Percentiles rank a stretch among this genome's conserved stretches.
Conservation (phyloP, 2,113 vertebrate species). For the Helogale parvula region DNA sequence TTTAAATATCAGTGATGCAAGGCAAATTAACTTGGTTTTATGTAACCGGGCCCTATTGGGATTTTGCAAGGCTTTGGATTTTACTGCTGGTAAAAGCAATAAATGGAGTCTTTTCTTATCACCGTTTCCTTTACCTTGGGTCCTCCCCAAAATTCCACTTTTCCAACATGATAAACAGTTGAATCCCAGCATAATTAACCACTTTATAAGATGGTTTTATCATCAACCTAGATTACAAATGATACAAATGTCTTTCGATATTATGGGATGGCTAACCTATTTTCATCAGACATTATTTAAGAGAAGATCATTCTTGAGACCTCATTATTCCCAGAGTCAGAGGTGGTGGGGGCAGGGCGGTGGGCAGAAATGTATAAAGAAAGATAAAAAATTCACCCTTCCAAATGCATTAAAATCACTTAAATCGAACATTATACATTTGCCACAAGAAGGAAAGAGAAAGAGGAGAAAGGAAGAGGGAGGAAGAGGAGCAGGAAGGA, state of each 20-base stretch:
- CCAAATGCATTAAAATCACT: not conserved
- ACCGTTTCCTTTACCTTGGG: conserved; percentile 11
- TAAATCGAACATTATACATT: not conserved
- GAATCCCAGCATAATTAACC: not conserved
- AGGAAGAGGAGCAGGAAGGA: not conserved
- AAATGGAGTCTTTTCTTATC: not conserved
- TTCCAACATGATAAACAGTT: not conserved
- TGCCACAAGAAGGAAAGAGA: not conserved
- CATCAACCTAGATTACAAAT: not conserved
- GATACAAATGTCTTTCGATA: not conserved
- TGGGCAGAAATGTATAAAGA: accelerated
- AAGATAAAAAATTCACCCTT: not conserved
- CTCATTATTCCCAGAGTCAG: not conserved
- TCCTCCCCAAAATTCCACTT: not conserved
- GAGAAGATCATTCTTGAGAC: not conserved
- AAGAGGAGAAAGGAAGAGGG: too few relatives aligned
- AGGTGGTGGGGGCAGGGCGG: accelerated
- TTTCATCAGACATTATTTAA: not conserved
- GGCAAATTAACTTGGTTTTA: conserved; percentile 37
- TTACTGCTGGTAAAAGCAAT: conserved; percentile 4
- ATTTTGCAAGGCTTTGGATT: conserved; percentile 46
- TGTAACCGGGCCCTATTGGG: not conserved
- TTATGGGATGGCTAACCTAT: not conserved
- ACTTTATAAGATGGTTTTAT: conserved; percentile 13
- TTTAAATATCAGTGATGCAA: conserved; percentile 54